Evolutionary conservation across 2,888 invertebrate genomes (phyloP).

Genomic region (Drosophila emarginata): DNA sequence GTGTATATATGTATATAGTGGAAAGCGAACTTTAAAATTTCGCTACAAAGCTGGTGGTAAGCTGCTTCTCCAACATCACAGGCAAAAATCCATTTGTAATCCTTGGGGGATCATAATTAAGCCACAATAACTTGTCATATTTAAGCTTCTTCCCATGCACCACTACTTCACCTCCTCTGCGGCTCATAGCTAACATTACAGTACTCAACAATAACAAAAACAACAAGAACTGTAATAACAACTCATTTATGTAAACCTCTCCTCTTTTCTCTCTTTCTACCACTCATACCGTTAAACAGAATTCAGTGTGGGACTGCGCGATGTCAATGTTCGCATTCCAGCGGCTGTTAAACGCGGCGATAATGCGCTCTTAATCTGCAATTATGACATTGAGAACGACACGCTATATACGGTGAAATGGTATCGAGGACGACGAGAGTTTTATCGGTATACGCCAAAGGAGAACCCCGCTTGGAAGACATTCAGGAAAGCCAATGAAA

Average conservation of each 20-base stretch:
- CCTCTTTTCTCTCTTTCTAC: constrained; percentile 25
- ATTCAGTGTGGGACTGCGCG: constrained; percentile 83
- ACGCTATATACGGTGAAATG: constrained; percentile 95
- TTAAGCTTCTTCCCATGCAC: constrained; percentile 58
- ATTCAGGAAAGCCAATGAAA: constrained; percentile 87
- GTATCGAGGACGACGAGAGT: constrained; percentile 92
- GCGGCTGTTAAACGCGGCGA: constrained; percentile 87
- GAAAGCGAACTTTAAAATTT: constrained; percentile 16
- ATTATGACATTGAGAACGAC: constrained; percentile 90
- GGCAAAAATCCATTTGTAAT: constrained; percentile 61
- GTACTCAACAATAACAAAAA: not conserved
- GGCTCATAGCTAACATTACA: constrained; percentile 34
- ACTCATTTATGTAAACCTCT: constrained; percentile 16
- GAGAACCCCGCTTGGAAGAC: constrained; percentile 88
- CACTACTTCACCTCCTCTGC: not conserved
- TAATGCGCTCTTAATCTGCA: constrained; percentile 87
- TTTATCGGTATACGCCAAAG: constrained; percentile 91
- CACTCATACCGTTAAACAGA: constrained; percentile 50
- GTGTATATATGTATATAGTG: not conserved
- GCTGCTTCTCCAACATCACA: constrained; percentile 14
- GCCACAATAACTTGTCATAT: constrained; percentile 76
- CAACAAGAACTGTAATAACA: constrained; percentile 21
- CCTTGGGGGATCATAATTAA: constrained; percentile 69
- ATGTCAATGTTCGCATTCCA: constrained; percentile 87
- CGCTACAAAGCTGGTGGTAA: not conserved